Conservation (phyloP, 2,113 vertebrate genomes). For the Martes martes region DNA sequence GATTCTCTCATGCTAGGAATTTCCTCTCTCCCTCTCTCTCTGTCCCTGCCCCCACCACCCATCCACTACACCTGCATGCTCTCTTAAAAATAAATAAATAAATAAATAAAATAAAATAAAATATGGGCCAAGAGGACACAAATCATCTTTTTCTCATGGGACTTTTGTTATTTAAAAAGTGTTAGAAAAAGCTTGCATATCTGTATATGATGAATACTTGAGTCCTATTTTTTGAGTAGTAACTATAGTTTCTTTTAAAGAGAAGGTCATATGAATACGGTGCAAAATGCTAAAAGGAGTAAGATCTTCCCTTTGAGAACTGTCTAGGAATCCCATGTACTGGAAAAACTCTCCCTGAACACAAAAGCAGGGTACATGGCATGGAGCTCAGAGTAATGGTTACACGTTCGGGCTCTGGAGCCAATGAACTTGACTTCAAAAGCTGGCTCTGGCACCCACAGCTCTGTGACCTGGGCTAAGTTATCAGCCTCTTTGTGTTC, state of each 20-base stretch:
- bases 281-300: slow-evolving; percentile 20
- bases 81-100: neutral
- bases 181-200: neutral
- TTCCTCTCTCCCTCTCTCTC: neutral
- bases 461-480: neutral
- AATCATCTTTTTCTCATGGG: neutral
- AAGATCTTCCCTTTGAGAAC: neutral
- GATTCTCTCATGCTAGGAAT: neutral
- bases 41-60: too few species aligned
- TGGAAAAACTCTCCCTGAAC: neutral
- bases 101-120: neutral
- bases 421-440: neutral
- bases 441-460: neutral
- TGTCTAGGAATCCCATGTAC: neutral
- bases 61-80: neutral
- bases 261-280: neutral
- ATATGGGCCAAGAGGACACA: neutral
- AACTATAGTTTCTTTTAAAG: neutral
- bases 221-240: neutral
- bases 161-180: neutral
- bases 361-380: neutral
- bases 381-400: neutral
- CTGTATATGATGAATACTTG: neutral
- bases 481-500: neutral
- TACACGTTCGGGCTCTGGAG: neutral